Evolutionary conservation across 2,797 vertebrate species (phyloP), one percentile per base, ranked within the genome.

Genomic region (Phoeniculus purpureus): DNA sequence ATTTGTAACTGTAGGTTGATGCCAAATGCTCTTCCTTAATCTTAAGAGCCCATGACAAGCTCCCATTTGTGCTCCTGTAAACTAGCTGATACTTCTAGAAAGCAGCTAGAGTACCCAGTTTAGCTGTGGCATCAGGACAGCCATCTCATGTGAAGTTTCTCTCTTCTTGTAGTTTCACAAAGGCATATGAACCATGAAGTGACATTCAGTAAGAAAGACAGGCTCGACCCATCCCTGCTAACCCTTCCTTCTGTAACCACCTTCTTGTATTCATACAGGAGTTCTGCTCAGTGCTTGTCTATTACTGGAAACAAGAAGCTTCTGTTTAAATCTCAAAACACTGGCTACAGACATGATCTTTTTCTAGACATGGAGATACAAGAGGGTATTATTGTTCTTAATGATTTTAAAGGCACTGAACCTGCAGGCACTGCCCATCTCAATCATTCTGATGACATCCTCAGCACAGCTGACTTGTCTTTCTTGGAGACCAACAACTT

Each of bases 401-500:
- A 0, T 66, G 6, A 15, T 87, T 92, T 92, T 74, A 87, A 37
- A 73, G 59, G n/a, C 64, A 66, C 34, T 96, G 77, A 97, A 99
- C 99, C 99, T 99, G 98, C 98, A 99, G 48, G 98, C 97, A 52
- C 98, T 99, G 94, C 99, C 99, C 21, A 94, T 90, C 52, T 98
- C 97, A 45, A 99, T 98, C 97, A 98, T 98, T 96, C 96, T 98
- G 96, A 99, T 99, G 94, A 99, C 99, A 5, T 99, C 98, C 2
- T 99, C 98, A 20, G 98, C 98, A n/a, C 96, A 97, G 60, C 92
- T 89, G 29, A 99, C 99, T 10, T 95, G 94, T 74, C 97, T 96
- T 93, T 99, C 99, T 94, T 98, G 97, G 32, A 99, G 97, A 19
- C 99, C 99, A 62, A 99, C 98, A 2, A 99, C 98, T 96, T 99